phyloP scores from a whole-genome alignment of 1,140 invertebrate species.

The Mya arenaria region DNA sequence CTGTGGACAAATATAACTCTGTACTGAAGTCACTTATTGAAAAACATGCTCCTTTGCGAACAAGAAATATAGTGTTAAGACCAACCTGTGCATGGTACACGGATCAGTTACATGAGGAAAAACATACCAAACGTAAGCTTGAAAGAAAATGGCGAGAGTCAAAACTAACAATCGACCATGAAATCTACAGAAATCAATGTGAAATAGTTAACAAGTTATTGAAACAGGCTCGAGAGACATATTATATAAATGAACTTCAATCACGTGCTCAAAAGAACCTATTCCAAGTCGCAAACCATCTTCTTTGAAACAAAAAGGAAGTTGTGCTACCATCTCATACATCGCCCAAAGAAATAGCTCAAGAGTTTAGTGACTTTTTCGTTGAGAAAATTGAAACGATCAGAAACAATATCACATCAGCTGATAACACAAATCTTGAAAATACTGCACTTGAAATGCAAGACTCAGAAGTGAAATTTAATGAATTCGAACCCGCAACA shows the following conservation, averaged over 20 bases:
- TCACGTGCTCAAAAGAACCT: too few species aligned
- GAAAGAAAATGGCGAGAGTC: not conserved
- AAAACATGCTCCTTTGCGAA: constrained; percentile 13
- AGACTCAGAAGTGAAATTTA: too few species aligned
- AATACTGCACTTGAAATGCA: too few species aligned
- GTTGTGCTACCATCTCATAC: not conserved
- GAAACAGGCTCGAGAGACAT: not conserved
- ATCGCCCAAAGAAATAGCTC: not conserved
- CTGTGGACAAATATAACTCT: not conserved
- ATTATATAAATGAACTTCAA: not conserved
- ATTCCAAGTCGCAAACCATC: too few species aligned
- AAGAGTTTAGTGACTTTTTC: constrained; percentile 10
- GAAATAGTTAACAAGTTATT: not conserved
- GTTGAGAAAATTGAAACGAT: constrained; percentile 7
- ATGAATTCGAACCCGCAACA: too few species aligned
- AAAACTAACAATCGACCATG: too few species aligned
- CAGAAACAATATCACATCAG: too few species aligned
- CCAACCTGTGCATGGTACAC: constrained; percentile 10
- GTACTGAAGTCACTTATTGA: not conserved
- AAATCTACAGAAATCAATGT: constrained; percentile 12
- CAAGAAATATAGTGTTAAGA: not conserved
- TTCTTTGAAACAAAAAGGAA: too few species aligned
- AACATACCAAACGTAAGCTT: constrained; percentile 9
- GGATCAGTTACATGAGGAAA: too few species aligned
- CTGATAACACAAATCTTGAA: too few species aligned